These are phyloP conservation scores for Elgonia sp. DNA, from an alignment of 2,888 invertebrate species.

Conservation along the genomic window DNA sequence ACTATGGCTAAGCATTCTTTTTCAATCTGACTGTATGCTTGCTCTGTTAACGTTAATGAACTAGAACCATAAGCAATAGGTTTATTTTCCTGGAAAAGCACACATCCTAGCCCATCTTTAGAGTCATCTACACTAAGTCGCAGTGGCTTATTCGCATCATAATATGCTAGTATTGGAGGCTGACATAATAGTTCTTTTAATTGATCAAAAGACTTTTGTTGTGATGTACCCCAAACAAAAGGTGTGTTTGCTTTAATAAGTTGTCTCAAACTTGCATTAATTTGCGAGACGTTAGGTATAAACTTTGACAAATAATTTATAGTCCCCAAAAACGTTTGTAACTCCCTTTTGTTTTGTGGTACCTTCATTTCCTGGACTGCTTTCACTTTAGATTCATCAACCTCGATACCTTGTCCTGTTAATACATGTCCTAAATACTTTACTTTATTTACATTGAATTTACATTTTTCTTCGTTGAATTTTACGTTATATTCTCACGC, in stretches of 20 bases:
- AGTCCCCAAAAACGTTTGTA: conserved; percentile 11
- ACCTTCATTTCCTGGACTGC: background rate
- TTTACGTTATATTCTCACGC: conserved; percentile 55
- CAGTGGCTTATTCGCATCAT: conserved; percentile 61
- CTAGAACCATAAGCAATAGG: conserved; percentile 79
- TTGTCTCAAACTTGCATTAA: conserved; percentile 38
- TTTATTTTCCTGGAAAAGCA: conserved; percentile 77
- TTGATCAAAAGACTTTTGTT: conserved; percentile 75
- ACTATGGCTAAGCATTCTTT: conserved; percentile 79
- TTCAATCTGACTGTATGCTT: conserved; percentile 79
- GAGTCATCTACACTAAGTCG: conserved; percentile 71
- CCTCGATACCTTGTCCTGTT: background rate
- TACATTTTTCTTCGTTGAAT: conserved; percentile 72
- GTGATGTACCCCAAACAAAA: conserved; percentile 75
- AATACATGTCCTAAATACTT: conserved; percentile 68
- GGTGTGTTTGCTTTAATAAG: conserved; percentile 77
- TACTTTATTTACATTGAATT: conserved; percentile 49
- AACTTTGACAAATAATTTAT: conserved; percentile 9
- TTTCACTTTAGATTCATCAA: conserved; percentile 4
- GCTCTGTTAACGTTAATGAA: conserved; percentile 78
- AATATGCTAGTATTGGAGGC: conserved; percentile 64
- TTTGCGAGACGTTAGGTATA: conserved; percentile 16
- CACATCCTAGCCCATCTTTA: conserved; percentile 64
- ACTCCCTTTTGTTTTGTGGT: background rate
- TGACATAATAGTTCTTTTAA: conserved; percentile 74